Conservation (phyloP, 2,113 vertebrate genomes). For the Bettongia penicillata region DNA sequence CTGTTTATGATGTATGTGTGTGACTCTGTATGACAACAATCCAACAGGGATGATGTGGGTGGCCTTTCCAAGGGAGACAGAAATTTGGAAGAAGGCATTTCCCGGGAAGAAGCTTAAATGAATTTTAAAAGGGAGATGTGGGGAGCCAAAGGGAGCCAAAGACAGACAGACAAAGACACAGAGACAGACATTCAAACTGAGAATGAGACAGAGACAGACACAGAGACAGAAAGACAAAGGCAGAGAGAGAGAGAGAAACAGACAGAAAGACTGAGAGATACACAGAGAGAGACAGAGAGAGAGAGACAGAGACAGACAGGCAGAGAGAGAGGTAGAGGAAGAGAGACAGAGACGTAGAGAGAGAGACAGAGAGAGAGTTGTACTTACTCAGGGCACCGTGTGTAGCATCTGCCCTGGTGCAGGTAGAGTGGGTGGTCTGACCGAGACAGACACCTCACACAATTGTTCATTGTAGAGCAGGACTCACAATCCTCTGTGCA, state of each 20-base stretch:
- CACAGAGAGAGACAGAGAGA: background rate
- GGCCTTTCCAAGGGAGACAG: too few species aligned
- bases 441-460: slow-evolving; percentile 83
- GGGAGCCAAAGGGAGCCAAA: background rate
- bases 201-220: background rate
- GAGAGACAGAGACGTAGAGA: background rate
- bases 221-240: background rate
- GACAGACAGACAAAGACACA: background rate
- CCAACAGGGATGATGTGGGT: rapidly evolving
- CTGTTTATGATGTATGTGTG: rapidly evolving
- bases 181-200: background rate
- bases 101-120: background rate
- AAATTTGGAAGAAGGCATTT: background rate
- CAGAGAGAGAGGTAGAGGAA: background rate
- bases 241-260: background rate
- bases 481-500: slow-evolving; percentile 85
- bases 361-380: background rate
- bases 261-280: background rate
- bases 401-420: slow-evolving; percentile 87
- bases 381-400: slow-evolving; percentile 88
- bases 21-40: background rate
- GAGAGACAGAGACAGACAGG: background rate
- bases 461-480: slow-evolving; percentile 83
- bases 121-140: background rate
- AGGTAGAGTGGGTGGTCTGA: slow-evolving; percentile 81